Percentiles rank a stretch among this genome's conserved stretches.
Conservation (phyloP, 2,113 vertebrate species). For the Rhea pennata region DNA sequence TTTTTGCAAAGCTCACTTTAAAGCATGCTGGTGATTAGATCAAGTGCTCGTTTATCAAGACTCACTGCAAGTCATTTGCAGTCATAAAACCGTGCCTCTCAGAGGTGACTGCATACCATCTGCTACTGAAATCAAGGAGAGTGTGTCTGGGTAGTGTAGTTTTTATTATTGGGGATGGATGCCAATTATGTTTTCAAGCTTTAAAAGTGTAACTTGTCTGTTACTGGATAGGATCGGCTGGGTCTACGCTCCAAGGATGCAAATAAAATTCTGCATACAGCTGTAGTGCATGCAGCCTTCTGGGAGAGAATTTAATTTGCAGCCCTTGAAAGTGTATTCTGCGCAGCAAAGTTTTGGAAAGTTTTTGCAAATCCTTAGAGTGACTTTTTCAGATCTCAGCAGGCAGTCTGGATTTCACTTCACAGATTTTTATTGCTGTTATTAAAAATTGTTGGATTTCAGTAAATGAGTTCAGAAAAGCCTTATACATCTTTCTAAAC, state of each 20-base stretch:
- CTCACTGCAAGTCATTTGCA: neutral
- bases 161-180: conserved; percentile 28
- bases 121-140: conserved; percentile 9
- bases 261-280: neutral
- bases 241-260: neutral
- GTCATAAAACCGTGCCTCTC: neutral
- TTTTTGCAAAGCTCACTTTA: conserved; percentile 8
- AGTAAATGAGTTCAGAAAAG: neutral
- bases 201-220: neutral
- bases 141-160: neutral
- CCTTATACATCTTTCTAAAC: neutral
- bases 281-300: neutral
- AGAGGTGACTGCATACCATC: conserved; percentile 3
- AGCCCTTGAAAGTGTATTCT: neutral
- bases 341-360: neutral
- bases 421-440: neutral
- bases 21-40: conserved; percentile 29
- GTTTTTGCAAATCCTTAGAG: neutral
- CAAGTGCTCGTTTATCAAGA: conserved; percentile 28
- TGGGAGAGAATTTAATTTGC: neutral
- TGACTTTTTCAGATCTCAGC: neutral
- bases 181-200: neutral
- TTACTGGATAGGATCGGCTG: neutral
- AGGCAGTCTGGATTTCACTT: neutral
- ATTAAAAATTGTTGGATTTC: neutral